Evolutionary conservation across 2,797 vertebrate genomes (phyloP).

Genomic region (Myotis vivesi): DNA sequence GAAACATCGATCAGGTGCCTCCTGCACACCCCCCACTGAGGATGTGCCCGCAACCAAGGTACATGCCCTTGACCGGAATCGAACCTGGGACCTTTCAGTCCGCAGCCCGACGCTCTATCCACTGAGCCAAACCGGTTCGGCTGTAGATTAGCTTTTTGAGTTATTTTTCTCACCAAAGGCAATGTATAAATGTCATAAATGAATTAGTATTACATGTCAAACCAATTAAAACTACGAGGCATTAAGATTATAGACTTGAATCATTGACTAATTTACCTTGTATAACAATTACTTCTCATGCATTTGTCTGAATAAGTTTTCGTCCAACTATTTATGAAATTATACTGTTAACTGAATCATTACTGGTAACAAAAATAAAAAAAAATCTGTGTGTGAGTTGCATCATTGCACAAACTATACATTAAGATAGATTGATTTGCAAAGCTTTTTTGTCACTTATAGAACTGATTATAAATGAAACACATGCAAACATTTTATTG

Average conservation of each 20-base stretch:
- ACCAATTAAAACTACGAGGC: neutral
- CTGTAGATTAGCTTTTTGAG: neutral
- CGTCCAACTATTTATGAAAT: neutral
- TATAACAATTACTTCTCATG: neutral
- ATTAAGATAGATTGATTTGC: neutral
- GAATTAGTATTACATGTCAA: neutral
- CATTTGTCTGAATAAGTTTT: neutral
- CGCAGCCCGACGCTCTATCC: too few relatives aligned
- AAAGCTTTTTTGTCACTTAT: neutral
- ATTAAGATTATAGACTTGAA: neutral
- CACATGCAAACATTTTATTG: neutral
- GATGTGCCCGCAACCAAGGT: too few relatives aligned
- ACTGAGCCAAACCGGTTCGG: too few relatives aligned
- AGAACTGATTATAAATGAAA: neutral
- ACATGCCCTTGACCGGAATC: too few relatives aligned
- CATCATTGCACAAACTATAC: neutral
- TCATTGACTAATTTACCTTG: neutral
- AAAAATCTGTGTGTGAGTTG: neutral
- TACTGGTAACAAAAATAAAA: neutral
- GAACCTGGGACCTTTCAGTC: too few relatives aligned
- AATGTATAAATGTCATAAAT: neutral
- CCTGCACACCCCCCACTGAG: too few relatives aligned
- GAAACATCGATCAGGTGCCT: too few relatives aligned
- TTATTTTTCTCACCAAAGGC: neutral
- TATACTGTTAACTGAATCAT: neutral